Conservation (phyloP, 2,888 invertebrate genomes). For the Cataglyphis altisquamis region DNA sequence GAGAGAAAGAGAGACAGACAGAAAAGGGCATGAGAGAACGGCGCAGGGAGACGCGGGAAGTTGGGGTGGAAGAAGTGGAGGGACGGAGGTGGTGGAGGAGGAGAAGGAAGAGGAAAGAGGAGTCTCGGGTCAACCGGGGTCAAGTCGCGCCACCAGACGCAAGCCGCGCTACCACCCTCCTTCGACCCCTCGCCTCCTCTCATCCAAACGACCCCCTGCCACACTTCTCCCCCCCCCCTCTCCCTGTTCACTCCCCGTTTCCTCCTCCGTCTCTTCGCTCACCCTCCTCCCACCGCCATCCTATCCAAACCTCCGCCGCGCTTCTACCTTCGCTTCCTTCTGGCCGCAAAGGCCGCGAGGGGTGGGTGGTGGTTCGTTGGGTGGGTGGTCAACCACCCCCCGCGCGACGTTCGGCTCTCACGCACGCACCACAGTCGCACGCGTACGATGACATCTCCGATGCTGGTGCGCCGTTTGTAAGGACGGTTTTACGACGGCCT, state of each 20-base stretch:
- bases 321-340: conserved; percentile 69
- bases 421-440: conserved; percentile 69
- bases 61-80: conserved; percentile 66
- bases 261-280: conserved; percentile 7
- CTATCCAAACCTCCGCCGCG: conserved; percentile 76
- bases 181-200: conserved; percentile 73
- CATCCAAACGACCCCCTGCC: conserved; percentile 74
- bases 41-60: conserved; percentile 68
- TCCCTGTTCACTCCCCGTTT: conserved; percentile 7
- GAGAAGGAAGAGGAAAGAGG: conserved; percentile 77
- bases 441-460: conserved; percentile 60
- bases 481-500: conserved; percentile 50
- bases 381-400: conserved; percentile 70
- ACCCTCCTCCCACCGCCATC: conserved; percentile 54
- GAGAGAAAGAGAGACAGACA: conserved; percentile 70
- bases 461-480: conserved; percentile 24
- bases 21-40: conserved; percentile 71
- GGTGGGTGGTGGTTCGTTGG: conserved; percentile 37
- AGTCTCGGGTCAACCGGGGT: conserved; percentile 86
- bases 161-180: conserved; percentile 81
- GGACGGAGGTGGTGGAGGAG: conserved; percentile 64
- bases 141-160: conserved; percentile 86
- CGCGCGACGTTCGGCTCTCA: conserved; percentile 62
- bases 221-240: conserved; percentile 44
- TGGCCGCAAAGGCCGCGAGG: conserved; percentile 53